phyloP scores from a whole-genome alignment of 2,797 vertebrate genomes.

The Cyclura pinguis region DNA sequence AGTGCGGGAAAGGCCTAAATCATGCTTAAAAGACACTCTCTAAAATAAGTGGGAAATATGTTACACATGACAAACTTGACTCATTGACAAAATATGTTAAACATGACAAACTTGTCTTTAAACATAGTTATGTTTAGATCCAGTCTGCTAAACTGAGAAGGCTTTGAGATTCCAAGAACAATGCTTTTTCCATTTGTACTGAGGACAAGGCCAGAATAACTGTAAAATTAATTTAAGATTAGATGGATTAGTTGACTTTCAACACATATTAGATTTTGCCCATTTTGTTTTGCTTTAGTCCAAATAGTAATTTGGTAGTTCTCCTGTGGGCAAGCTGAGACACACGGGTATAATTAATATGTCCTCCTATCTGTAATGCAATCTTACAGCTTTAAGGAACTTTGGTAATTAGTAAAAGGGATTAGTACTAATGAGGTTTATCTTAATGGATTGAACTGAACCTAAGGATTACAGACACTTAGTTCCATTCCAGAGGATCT shows the following conservation, averaged over 20 bases:
- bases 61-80: neutral
- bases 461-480: constrained; percentile 23
- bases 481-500: constrained; percentile 29
- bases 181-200: neutral
- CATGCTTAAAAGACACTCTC: neutral
- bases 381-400: constrained; percentile 39
- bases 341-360: constrained; percentile 38
- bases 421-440: constrained; percentile 48
- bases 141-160: neutral
- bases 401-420: constrained; percentile 39
- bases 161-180: constrained; percentile 16
- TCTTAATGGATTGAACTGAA: constrained; percentile 40
- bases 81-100: neutral
- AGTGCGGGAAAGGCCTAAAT: neutral
- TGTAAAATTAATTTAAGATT: neutral
- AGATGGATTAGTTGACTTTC: constrained; percentile 16
- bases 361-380: constrained; percentile 26
- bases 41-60: neutral
- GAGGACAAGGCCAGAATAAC: neutral
- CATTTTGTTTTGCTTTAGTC: constrained; percentile 15
- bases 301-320: constrained; percentile 13
- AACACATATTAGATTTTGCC: neutral
- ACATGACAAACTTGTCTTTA: neutral
- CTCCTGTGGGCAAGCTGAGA: constrained; percentile 1
- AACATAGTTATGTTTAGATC: neutral